Percentiles rank a stretch among this genome's conserved stretches.
phyloP scores from a whole-genome alignment of 2,797 vertebrate genomes.

The Eospalax fontanierii region DNA sequence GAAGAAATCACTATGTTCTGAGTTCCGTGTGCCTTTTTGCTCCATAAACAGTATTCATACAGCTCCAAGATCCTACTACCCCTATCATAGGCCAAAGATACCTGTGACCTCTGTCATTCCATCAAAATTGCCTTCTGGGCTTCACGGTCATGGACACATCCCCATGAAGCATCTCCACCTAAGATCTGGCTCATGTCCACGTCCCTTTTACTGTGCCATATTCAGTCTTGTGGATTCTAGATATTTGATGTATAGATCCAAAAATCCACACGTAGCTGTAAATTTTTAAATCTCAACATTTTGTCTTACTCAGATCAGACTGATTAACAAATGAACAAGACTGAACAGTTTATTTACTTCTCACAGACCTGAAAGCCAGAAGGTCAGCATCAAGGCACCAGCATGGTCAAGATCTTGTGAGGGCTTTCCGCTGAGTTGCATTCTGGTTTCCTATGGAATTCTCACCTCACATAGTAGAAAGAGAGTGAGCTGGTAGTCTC shows the following conservation, averaged over 20 bases:
- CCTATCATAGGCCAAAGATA: too few species aligned
- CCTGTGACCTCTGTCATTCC: not conserved
- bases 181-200: not conserved
- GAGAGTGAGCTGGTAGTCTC: not conserved
- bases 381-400: not conserved
- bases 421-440: not conserved
- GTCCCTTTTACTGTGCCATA: not conserved
- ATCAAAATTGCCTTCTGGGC: not conserved
- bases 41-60: not conserved
- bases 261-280: not conserved
- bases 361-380: not conserved
- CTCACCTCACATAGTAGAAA: not conserved
- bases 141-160: not conserved
- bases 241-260: not conserved
- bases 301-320: not conserved
- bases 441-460: not conserved
- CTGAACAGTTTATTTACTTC: not conserved
- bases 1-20: too few species aligned
- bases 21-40: not conserved
- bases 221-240: not conserved
- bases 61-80: too few species aligned
- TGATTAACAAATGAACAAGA: not conserved
- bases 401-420: not conserved
- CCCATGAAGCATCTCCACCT: not conserved
- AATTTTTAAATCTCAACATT: not conserved